phyloP scores from a whole-genome alignment of 2,113 vertebrate species.

The Merops nubicus region DNA sequence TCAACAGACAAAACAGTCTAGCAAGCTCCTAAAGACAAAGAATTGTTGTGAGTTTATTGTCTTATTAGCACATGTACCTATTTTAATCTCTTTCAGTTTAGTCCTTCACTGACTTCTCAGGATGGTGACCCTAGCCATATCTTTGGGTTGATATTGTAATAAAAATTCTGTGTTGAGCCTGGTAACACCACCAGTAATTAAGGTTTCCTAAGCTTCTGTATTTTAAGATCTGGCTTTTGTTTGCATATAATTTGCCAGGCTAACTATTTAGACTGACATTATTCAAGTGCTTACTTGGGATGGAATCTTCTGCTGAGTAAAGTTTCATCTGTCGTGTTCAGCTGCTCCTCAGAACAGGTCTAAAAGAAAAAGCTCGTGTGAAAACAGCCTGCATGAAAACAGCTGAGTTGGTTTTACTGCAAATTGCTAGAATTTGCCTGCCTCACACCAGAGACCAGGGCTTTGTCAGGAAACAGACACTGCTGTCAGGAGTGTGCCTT shows the following conservation, averaged over 20 bases:
- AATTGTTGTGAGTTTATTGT: not conserved
- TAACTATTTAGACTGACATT: constrained; percentile 9
- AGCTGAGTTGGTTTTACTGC: not conserved
- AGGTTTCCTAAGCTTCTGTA: constrained; percentile 38
- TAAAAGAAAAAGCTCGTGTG: not conserved
- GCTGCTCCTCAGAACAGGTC: not conserved
- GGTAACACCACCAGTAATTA: constrained; percentile 30
- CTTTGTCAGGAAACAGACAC: not conserved
- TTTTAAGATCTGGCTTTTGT: constrained; percentile 36
- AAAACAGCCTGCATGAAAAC: not conserved
- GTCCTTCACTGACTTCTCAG: not conserved
- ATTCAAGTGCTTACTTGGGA: not conserved
- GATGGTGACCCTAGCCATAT: not conserved
- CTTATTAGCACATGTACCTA: not conserved
- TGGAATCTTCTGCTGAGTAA: not conserved
- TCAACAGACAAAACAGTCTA: not conserved
- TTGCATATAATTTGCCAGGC: constrained; percentile 37
- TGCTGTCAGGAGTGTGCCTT: not conserved
- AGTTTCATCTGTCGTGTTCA: not conserved
- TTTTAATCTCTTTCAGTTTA: not conserved
- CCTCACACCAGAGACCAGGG: not conserved
- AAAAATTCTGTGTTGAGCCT: not conserved
- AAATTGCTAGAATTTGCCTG: not conserved
- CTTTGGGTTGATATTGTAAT: not conserved
- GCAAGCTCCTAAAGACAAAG: not conserved